Base-by-base conservation (phyloP, 2,888 invertebrate species). In the Nysson spinosus region DNA sequence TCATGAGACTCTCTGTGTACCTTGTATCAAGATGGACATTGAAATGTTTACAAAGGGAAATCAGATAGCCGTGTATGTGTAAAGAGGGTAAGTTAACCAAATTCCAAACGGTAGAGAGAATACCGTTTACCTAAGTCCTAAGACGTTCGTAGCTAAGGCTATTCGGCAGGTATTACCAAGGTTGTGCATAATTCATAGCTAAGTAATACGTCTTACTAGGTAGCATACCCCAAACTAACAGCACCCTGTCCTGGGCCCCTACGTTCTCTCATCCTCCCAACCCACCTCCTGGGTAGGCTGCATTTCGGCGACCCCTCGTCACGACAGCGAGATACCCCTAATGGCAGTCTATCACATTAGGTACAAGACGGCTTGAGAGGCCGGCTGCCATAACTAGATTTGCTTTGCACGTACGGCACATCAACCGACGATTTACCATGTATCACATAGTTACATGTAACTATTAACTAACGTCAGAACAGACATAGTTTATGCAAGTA, bases 181-280 rank as follows among this genome's bases (percentile, higher is more conserved):
- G 67, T 70, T 64, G 66, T 84, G 76, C 79, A 84, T 85, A 84
- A 85, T 85, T 85, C 83, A 85, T 83, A 80, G 71, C 78, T 78
- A 78, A 83, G 84, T 85, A 85, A 84, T 85, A 85, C 84, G 82
- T 84, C 85, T 85, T 83, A 79, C 75, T 77, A 75, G 69, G 63
- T 68, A 67, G 68, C 70, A 51, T 56, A 60, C 63, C 64, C 74
- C 55, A 54, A 72, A 62, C 68, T 65, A 70, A 65, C 70, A n/a
- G 72, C 63, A 64, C 61, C 60, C 72, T 67, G 68, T 68, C 75
- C 52, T 71, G 63, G 63, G n/a, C n/a, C 50, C 46, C 54, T 42
- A 30, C 51, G 63, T 58, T 66, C 57, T 52, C 51, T 44, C 62
- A 61, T 49, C 58, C 43, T 30, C 28, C 47, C 12, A 58, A 16